phyloP scores from a whole-genome alignment of 2,888 invertebrate species.

The Druceiella hillmani region DNA sequence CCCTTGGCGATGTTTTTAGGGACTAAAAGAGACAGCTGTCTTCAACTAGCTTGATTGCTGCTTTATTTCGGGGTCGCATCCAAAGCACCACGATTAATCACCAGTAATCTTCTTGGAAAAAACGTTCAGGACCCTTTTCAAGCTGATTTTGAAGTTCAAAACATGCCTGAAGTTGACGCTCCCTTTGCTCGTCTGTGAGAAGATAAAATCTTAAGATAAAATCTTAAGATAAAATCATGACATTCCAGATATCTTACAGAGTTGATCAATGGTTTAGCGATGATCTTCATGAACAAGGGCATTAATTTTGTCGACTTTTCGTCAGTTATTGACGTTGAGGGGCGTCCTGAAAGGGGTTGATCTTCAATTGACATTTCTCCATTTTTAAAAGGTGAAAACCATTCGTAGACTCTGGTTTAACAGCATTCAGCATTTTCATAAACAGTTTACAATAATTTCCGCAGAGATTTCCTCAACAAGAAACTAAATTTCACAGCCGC shows the following conservation, averaged over 20 bases:
- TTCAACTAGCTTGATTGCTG: too few species aligned
- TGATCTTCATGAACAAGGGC: conserved; percentile 6
- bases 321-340: conserved; percentile 6
- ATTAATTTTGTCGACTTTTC: conserved; percentile 5
- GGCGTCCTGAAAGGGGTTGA: conserved; percentile 4
- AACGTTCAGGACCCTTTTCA: conserved; percentile 5
- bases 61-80: conserved; percentile 3
- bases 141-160: conserved; percentile 6
- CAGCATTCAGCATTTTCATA: too few species aligned
- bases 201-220: conserved; percentile 1
- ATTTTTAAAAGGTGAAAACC: conserved; percentile 6
- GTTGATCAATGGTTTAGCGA: conserved; percentile 5
- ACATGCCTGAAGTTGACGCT: conserved; percentile 6
- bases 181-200: conserved; percentile 4
- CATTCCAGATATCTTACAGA: conserved; percentile 4
- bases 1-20: too few species aligned
- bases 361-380: conserved; percentile 6
- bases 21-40: too few species aligned
- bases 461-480: too few species aligned
- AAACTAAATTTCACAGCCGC: too few species aligned
- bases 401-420: conserved; percentile 5
- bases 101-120: too few species aligned
- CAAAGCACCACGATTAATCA: conserved; percentile 7
- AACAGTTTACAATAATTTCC: too few species aligned
- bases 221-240: conserved; percentile 3